Percentiles rank a stretch among this genome's conserved stretches.
These are phyloP conservation scores for Limonius californicus DNA, from an alignment of 1,140 invertebrate genomes.

Conservation along the genomic window DNA sequence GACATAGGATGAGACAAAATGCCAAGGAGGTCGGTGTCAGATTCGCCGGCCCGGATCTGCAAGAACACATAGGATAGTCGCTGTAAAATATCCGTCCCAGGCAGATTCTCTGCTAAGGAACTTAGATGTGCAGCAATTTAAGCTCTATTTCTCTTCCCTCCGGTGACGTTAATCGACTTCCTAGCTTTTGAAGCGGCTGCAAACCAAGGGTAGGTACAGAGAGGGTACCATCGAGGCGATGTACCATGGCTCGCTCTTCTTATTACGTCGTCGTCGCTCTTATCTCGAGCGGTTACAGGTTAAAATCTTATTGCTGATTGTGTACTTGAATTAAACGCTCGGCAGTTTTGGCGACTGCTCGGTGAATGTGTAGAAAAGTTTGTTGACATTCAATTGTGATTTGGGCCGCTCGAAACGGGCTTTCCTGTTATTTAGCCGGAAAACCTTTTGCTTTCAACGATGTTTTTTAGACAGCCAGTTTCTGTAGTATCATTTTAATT, in stretches of 20 bases:
- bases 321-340: conserved; percentile 11
- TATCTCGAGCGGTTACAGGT: conserved; percentile 19
- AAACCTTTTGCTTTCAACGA: conserved; percentile 1
- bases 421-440: neutral
- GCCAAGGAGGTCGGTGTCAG: neutral
- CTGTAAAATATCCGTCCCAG: conserved; percentile 39
- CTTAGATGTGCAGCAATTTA: conserved; percentile 46
- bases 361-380: neutral
- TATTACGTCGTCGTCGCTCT: conserved; percentile 18
- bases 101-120: conserved; percentile 41
- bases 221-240: neutral
- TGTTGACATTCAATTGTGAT: neutral
- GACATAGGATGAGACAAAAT: neutral
- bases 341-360: neutral
- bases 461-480: conserved; percentile 1
- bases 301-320: conserved; percentile 14
- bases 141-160: conserved; percentile 44
- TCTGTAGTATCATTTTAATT: conserved; percentile 22
- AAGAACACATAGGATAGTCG: conserved; percentile 19
- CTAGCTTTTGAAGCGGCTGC: conserved; percentile 41
- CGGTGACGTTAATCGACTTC: conserved; percentile 46
- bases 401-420: too few species aligned
- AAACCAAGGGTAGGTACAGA: conserved; percentile 25
- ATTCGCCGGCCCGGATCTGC: neutral
- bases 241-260: conserved; percentile 5